These are phyloP conservation scores for Branchinecta lynchi DNA, from an alignment of 1,140 invertebrate species.

Conservation along the genomic window DNA sequence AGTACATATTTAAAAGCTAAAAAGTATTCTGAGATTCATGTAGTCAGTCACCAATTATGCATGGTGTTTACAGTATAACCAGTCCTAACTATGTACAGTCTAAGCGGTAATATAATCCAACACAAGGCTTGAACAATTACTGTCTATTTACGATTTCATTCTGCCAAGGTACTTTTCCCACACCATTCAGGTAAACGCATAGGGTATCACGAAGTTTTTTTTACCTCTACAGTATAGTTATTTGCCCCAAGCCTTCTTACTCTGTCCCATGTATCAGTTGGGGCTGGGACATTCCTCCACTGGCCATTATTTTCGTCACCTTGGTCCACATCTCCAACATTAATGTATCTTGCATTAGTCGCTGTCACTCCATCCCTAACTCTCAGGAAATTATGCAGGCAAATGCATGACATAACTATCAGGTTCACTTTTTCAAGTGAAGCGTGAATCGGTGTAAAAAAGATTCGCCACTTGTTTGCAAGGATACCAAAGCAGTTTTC, in stretches of 20 bases:
- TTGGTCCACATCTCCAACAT: conserved; percentile 4
- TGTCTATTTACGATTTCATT: conserved; percentile 3
- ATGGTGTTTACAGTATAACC: conserved; percentile 5
- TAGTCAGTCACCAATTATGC: conserved; percentile 9
- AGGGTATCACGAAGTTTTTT: conserved; percentile 9
- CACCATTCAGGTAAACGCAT: conserved; percentile 6
- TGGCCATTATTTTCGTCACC: conserved; percentile 8
- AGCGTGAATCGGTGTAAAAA: conserved; percentile 6
- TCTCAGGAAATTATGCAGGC: conserved; percentile 9
- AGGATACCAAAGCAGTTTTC: neutral
- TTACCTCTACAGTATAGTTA: conserved; percentile 6
- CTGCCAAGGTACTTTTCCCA: conserved; percentile 5
- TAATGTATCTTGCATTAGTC: neutral
- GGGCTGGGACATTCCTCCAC: conserved; percentile 8
- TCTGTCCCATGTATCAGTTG: neutral
- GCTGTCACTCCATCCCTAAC: neutral
- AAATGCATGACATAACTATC: neutral
- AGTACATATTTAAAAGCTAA: conserved; percentile 10
- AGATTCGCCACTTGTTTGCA: conserved; percentile 1
- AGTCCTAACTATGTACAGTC: neutral
- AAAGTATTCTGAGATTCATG: conserved; percentile 2
- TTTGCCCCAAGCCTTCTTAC: conserved; percentile 9
- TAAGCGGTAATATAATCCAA: neutral
- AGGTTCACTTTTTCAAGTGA: neutral
- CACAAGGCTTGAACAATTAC: conserved; percentile 9